A percentile compares a stretch with the other conserved stretches of the same genome.
These are phyloP conservation scores for Drosophila differens DNA, from an alignment of 2,888 invertebrate genomes.

Conservation along the genomic window DNA sequence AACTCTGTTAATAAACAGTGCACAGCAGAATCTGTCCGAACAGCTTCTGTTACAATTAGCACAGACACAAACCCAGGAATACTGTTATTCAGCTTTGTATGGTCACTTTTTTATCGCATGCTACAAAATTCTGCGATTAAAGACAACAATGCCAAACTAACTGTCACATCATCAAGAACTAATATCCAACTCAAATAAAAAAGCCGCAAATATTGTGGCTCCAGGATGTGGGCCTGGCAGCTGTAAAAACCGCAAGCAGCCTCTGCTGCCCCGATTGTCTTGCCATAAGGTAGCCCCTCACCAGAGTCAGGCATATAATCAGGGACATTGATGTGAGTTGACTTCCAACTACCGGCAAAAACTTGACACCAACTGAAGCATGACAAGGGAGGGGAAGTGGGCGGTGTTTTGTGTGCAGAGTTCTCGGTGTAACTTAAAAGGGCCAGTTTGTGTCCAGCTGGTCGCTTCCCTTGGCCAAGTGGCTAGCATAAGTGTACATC, in stretches of 20 bases:
- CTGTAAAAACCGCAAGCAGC: constrained; percentile 33
- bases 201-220: constrained; percentile 33
- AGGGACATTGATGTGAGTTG: constrained; percentile 18
- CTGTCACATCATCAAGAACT: constrained; percentile 51
- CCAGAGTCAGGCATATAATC: constrained; percentile 16
- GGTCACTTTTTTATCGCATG: constrained; percentile 41
- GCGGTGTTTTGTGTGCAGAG: constrained; percentile 27
- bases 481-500: constrained; percentile 45
- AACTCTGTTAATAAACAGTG: constrained; percentile 3
- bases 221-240: constrained; percentile 29
- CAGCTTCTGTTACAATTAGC: constrained; percentile 25
- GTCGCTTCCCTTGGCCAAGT: constrained; percentile 19
- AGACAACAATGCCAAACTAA: constrained; percentile 2
- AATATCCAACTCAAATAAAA: constrained; percentile 65
- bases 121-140: constrained; percentile 20
- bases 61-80: constrained; percentile 46
- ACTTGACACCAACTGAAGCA: constrained; percentile 45
- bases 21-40: background rate
- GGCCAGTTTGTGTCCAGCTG: constrained; percentile 21
- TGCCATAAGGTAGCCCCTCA: constrained; percentile 6
- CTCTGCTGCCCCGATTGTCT: constrained; percentile 14
- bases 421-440: constrained; percentile 66
- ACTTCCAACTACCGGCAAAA: constrained; percentile 18
- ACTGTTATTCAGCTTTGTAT: constrained; percentile 1
- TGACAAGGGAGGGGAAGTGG: constrained; percentile 4